A percentile compares a stretch with the other conserved stretches of the same genome.
These are phyloP conservation scores for Pterophyllum scalare DNA, from an alignment of 2,113 vertebrate species.

Conservation along the genomic window DNA sequence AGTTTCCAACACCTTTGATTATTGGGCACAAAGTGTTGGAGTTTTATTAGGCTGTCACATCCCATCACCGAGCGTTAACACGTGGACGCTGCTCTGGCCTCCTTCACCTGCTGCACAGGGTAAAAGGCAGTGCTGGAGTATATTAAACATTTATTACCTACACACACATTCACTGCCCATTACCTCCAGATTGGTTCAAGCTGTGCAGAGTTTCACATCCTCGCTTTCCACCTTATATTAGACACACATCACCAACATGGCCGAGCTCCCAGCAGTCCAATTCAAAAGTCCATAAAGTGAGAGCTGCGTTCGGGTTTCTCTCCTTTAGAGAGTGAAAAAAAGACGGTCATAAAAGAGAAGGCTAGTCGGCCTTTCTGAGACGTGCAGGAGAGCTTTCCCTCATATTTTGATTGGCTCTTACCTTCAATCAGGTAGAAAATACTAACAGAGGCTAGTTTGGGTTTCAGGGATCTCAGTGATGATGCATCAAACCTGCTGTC, in stretches of 20 bases:
- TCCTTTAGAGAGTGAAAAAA: background rate
- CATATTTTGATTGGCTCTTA: background rate
- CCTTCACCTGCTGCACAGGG: background rate
- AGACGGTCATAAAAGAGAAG: background rate
- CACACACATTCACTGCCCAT: background rate
- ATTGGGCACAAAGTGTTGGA: background rate
- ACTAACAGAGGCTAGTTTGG: background rate
- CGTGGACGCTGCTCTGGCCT: background rate
- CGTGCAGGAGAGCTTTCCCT: background rate
- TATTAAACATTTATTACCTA: slow-evolving; percentile 3
- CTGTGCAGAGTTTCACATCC: background rate
- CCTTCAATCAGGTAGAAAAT: no score
- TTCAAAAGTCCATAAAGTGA: background rate
- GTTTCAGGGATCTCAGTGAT: background rate
- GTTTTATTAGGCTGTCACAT: background rate
- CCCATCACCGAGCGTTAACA: background rate
- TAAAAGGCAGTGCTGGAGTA: background rate
- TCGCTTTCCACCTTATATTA: background rate
- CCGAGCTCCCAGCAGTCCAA: background rate
- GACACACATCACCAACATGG: background rate
- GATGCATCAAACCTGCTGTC: no score
- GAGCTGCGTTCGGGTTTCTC: background rate
- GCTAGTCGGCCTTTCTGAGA: background rate
- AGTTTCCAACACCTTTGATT: background rate
- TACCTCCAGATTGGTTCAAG: slow-evolving; percentile 2